These are phyloP conservation scores for Temnothorax unifasciatus DNA, from an alignment of 2,888 invertebrate genomes.

Conservation along the genomic window DNA sequence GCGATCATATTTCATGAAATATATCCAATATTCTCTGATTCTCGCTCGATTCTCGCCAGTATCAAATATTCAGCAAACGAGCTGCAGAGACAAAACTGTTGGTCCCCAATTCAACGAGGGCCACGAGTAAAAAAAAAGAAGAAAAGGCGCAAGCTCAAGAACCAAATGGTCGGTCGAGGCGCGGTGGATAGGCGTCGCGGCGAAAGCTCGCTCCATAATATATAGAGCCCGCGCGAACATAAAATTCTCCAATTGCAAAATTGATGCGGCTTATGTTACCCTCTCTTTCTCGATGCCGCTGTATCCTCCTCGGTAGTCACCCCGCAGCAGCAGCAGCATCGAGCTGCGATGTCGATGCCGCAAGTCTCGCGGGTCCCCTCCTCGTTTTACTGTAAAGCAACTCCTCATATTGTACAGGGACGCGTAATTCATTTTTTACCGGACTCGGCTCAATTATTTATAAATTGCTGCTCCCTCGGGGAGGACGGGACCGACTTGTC, in stretches of 20 bases:
- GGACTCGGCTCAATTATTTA: conserved; percentile 86
- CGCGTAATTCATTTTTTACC: conserved; percentile 87
- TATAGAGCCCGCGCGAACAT: conserved; percentile 83
- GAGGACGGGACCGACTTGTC: conserved; percentile 73
- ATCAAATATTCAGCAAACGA: conserved; percentile 37
- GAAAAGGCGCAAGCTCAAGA: conserved; percentile 35
- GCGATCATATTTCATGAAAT: not conserved
- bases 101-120: not conserved
- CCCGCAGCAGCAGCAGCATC: conserved; percentile 7
- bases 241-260: conserved; percentile 87
- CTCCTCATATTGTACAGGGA: conserved; percentile 86
- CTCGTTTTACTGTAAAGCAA: conserved; percentile 85
- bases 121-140: conserved; percentile 29
- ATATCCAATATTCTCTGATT: not conserved
- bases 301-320: conserved; percentile 41
- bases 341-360: conserved; percentile 54
- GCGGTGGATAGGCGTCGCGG: conserved; percentile 53
- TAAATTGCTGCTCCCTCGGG: conserved; percentile 86
- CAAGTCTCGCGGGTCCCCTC: conserved; percentile 84
- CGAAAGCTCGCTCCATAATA: conserved; percentile 81
- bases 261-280: conserved; percentile 85
- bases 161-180: conserved; percentile 58
- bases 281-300: conserved; percentile 64
- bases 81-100: conserved; percentile 35
- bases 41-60: not conserved